Evolutionary conservation across 92 coral and sea anemone species (phyloP), one percentile per base, ranked within the genome.

Genomic region (Actinernus sp.): DNA sequence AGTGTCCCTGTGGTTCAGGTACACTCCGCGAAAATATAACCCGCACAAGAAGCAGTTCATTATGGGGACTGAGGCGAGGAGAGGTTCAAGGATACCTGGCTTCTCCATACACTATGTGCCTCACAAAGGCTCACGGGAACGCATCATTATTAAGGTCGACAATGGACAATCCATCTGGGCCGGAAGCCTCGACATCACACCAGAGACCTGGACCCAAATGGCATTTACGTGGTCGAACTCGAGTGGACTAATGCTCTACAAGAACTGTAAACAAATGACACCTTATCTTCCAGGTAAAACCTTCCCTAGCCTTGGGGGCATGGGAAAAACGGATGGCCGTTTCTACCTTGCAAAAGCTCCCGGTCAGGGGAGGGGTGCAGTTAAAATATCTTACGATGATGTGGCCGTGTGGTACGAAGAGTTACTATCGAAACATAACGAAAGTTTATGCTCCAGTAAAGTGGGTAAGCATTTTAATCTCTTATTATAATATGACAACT

Each of bases 1-100:
- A 21, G 88, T 90, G 22, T 81, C 82, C 43, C 70, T 85, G 14
- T 90, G 96, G 96, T 24, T 90, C 36, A 76, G 68, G 49, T 90
- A 90, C 45, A 14, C 68, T 13, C 50, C 45, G 25, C 47, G 55
- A 22, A 53, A 52, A 20, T 60, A 61, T 13, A 36, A 44, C 33
- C 53, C 0, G 5, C 55, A 53, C 34, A 72, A 53, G 38, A 59
- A 48, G 39, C 71, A 82, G 53, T 82, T 79, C 14, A 44, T 86
- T 14, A 21, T 81, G 3, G 96, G 96, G 11, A 90, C 96, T 0
- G 60, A 87, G 18, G 61, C 69, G 19, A 57, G 69, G 44, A 26
- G 36, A 1, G 52, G 61, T 3, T 45, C 19, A 12, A 18, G 60
- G 3, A 37, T 55, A 20, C 63, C 55, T 10, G 96, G 96, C 4